Percentiles rank a stretch among this genome's conserved stretches.
Conservation (phyloP, 1,140 invertebrate species). For the Dufourea novaeangliae region DNA sequence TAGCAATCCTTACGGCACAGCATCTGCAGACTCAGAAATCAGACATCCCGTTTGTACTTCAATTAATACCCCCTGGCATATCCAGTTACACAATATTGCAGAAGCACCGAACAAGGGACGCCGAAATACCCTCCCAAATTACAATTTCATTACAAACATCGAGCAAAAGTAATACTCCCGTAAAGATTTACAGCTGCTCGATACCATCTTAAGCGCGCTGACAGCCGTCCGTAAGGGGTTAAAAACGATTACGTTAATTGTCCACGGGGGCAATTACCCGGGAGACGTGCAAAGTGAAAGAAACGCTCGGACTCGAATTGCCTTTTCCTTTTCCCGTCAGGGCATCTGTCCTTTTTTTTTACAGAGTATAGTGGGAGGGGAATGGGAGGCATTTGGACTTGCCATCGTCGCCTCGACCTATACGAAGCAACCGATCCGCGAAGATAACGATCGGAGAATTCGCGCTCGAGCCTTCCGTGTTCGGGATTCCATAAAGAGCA, state of each 20-base stretch:
- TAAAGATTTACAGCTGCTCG: slow-evolving; percentile 34
- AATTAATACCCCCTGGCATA: background rate
- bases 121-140: background rate
- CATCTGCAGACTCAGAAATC: too few relatives aligned
- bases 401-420: background rate
- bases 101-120: background rate
- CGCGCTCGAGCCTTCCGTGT: slow-evolving; percentile 29
- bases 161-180: background rate
- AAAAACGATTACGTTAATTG: slow-evolving; percentile 46
- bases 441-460: slow-evolving; percentile 54
- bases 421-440: slow-evolving; percentile 13
- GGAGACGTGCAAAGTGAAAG: slow-evolving; percentile 1
- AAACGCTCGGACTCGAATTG: background rate
- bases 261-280: slow-evolving; percentile 16
- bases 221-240: slow-evolving; percentile 14
- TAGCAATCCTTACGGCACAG: too few relatives aligned
- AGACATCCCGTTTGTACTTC: background rate
- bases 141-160: background rate
- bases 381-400: background rate
- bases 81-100: background rate
- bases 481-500: slow-evolving; percentile 57
- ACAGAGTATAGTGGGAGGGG: too few relatives aligned
- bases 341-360: slow-evolving; percentile 28
- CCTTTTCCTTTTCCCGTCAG: slow-evolving; percentile 19
- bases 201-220: background rate